Evolutionary conservation across 2,113 vertebrate species (phyloP), one percentile per base, ranked within the genome.

Genomic region (Spheniscus mendiculus): DNA sequence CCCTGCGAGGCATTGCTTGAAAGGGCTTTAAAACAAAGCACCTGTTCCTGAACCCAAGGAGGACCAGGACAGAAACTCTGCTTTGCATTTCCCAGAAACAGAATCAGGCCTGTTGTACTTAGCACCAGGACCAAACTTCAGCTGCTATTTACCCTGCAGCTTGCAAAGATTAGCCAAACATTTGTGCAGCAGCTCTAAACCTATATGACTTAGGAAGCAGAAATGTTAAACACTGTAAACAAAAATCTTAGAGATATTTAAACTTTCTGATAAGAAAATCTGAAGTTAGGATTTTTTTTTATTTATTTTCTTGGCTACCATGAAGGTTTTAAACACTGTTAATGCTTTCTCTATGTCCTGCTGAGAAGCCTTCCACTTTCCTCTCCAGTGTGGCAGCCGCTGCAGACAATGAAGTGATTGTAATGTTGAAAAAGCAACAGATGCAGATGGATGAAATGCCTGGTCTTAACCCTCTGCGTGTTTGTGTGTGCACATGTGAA

Each of bases 121-220:
- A 73, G 8, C n/a, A 49, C 21, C 45, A 44, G 45, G 34, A 65
- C 36, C 44, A 69, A 87, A 79, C 26, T 65, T 91, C 14, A 96
- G 49, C 66, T 89, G 93, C 87, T 95, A 69, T 93, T 96, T 96
- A 71, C 74, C 52, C n/a, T 83, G 34, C 66, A 73, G 78, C 69
- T 95, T 90, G 74, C 72, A 84, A 55, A 79, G 42, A 88, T 87
- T 23, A 89, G 58, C 22, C 70, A 72, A 89, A 91, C 40, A 44
- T 85, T 89, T 85, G 59, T 88, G 61, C 74, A 86, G 82, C 66
- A 66, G 44, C 74, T 86, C 63, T 80, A 90, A 85, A 70, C 15
- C 47, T 38, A 7, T 32, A 49, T 26, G 40, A 34, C 27, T 95
- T 49, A n/a, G 45, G 82, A 66, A 90, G 67, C 34, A 90, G 85